phyloP scores from a whole-genome alignment of 2,888 invertebrate species.

The Mellilla xanthometata region DNA sequence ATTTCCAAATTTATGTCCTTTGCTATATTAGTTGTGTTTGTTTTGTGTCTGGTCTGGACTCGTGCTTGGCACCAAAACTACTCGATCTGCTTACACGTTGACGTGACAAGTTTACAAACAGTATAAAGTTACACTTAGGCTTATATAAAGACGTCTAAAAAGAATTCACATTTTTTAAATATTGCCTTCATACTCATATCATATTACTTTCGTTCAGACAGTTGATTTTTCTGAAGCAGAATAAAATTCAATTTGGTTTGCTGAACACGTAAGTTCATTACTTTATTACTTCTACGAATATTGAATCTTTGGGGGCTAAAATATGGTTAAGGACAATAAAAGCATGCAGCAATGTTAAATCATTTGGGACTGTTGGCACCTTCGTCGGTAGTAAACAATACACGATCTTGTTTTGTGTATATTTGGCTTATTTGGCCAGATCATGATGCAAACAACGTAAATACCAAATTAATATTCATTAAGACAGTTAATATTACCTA shows the following conservation, averaged over 20 bases:
- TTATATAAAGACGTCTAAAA: not conserved
- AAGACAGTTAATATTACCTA: not conserved
- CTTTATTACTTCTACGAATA: not conserved
- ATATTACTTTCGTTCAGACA: constrained; percentile 4
- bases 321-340: constrained; percentile 12
- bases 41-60: constrained; percentile 36
- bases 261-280: constrained; percentile 1
- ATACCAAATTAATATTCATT: not conserved
- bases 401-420: not conserved
- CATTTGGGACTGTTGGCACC: constrained; percentile 11
- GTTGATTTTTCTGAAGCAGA: constrained; percentile 8
- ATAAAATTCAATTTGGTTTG: constrained; percentile 10
- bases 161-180: constrained; percentile 4
- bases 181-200: constrained; percentile 9
- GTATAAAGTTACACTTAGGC: constrained; percentile 6
- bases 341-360: constrained; percentile 3
- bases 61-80: constrained; percentile 32
- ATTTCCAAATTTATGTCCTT: constrained; percentile 36
- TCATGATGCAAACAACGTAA: not conserved
- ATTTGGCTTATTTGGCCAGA: not conserved
- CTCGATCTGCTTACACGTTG: constrained; percentile 12
- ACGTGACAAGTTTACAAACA: constrained; percentile 9
- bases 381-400: not conserved
- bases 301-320: constrained; percentile 2
- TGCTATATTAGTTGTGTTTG: constrained; percentile 45